Base-by-base conservation (phyloP, 2,888 invertebrate genomes). In the Drosophila macrospina region DNA sequence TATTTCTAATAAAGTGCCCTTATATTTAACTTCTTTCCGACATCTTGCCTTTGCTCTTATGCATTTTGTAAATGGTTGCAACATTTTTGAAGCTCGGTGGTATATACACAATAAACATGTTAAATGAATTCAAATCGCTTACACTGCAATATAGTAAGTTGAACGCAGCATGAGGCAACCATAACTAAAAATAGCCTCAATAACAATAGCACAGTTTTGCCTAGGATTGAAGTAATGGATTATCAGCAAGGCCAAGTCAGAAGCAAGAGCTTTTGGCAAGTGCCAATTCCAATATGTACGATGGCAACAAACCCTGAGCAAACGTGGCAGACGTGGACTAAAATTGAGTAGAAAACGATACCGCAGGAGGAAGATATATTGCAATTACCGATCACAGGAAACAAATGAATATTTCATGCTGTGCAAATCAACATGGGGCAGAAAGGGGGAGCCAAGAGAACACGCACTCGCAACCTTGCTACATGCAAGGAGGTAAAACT, bases 401-500 rank as follows among this genome's bases (percentile, higher is more conserved):
- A 86, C 86, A 88, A 88, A 86, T 86, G 86, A 86, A 86, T 86
- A 86, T 88, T 86, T 86, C 88, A 86, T 86, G 86, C 86, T 88
- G 88, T 88, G 86, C 81, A 86, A 86, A 87, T 86, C 88, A 83
- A 83, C 88, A 80, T 50, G 55, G 7, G 56, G 65, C 20, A n/a
- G 50, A n/a, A 37, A 45, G 37, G 30, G 34, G 37, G 20, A 41
- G 20, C 37, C 15, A 24, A n/a, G 15, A 42, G 20, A 24, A 39
- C 13, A 75, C 60, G 41, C 11, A 48, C 41, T 62, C 36, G 36
- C 24, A 60, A 5, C 52, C 50, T 50, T 32, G 37, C 42, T 44
- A 26, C 52, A 45, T 11, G 26, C 34, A 36, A 51, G 50, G 13
- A 57, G 30, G 26, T 42, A 13, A 15, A 48, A 54, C 54, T 55